Evolutionary conservation across 2,888 invertebrate genomes (phyloP).

Genomic region (Agriotes lineatus): DNA sequence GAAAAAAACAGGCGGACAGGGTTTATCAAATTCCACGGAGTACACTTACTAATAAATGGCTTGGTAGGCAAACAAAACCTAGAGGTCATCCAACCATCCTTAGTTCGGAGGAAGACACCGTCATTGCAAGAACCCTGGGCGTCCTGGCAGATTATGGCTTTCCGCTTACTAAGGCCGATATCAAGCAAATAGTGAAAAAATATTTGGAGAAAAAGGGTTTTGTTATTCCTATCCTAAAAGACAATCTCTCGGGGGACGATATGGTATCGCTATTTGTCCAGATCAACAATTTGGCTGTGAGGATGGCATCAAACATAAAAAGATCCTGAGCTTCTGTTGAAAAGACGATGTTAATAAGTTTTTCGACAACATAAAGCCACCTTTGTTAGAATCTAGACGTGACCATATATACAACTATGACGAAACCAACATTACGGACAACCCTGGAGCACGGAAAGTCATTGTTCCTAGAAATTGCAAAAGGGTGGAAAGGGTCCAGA

Average conservation of each 20-base stretch:
- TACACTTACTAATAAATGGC: background rate
- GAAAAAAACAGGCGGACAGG: background rate
- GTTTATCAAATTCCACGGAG: background rate
- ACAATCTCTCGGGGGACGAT: slow-evolving; percentile 27
- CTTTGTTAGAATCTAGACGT: background rate
- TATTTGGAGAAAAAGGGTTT: slow-evolving; percentile 32
- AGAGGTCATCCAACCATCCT: slow-evolving; percentile 17
- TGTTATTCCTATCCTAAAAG: slow-evolving; percentile 7
- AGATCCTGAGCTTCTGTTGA: slow-evolving; percentile 14
- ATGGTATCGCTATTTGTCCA: slow-evolving; percentile 18
- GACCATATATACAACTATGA: slow-evolving; percentile 55
- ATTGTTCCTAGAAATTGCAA: slow-evolving; percentile 51
- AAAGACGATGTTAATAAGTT: slow-evolving; percentile 1
- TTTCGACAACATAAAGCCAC: slow-evolving; percentile 8
- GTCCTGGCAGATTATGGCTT: slow-evolving; percentile 32
- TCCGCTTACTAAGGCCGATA: slow-evolving; percentile 30
- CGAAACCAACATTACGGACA: slow-evolving; percentile 48
- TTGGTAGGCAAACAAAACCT: background rate
- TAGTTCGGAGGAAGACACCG: slow-evolving; percentile 20
- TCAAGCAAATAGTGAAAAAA: slow-evolving; percentile 27
- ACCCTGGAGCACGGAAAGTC: slow-evolving; percentile 56
- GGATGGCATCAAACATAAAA: slow-evolving; percentile 35
- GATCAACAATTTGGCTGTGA: slow-evolving; percentile 11
- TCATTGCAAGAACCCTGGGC: slow-evolving; percentile 25
- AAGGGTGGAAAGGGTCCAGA: background rate